Evolutionary conservation across 2,113 vertebrate species (phyloP), one percentile per base, ranked within the genome.

Genomic region (Neoarius graeffei): DNA sequence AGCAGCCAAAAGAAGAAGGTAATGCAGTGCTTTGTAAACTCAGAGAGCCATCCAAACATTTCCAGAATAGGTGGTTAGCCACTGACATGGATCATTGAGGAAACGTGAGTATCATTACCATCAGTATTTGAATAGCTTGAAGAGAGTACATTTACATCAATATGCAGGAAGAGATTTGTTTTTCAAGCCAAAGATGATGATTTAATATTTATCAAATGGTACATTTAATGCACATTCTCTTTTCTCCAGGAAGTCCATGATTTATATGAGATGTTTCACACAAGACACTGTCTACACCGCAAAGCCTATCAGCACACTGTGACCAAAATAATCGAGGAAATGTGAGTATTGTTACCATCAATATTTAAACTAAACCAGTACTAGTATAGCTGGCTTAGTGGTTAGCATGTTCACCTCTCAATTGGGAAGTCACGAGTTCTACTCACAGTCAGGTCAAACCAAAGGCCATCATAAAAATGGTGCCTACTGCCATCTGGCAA

Each of bases 251-350:
- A 99, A 89, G 97, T 96, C 89, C 96, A 93, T 1, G 97, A 99
- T 92, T 88, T 99, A 59, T 99, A 99, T 0, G 97, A 99, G 90
- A 96, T 99, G 98, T 99, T 99, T 93, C 95, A 99, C 89, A 98
- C 96, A 0, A 95, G 98, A 52, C 96, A 96, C 91, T 95, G 90
- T 82, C 96, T 99, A 85, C 97, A 99, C 89, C 96, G 97, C 19
- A 95, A 96, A 94, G 98, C 98, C 1, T 99, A 99, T 90, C 98
- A 99, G 88, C 98, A 99, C 92, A 98, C 96, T 94, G 94, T 98
- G 86, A 93, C 95, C 87, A 97, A 96, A 92, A 95, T 99, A 94
- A 97, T 99, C 86, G 98, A 99, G 90, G 95, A 90, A n/a, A 99
- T 99, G 98, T 98, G 94, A 97, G 98, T 94, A 35, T 35, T 0